phyloP scores from a whole-genome alignment of 2,113 vertebrate species.

The Anguilla rostrata region DNA sequence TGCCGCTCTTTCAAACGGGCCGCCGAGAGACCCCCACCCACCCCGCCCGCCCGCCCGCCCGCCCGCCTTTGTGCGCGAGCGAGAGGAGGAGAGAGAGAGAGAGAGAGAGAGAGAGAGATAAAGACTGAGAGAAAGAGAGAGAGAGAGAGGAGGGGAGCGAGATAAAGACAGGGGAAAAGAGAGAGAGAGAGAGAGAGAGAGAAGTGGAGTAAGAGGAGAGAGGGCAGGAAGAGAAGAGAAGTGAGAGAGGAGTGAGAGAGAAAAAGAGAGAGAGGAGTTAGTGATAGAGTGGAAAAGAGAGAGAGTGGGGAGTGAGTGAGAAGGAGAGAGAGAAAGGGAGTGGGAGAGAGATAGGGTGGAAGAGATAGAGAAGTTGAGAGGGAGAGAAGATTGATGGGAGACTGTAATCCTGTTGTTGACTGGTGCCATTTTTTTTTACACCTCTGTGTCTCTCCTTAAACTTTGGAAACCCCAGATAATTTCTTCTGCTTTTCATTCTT shows the following conservation, averaged over 20 bases:
- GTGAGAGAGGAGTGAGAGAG: slow-evolving; percentile 31
- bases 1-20: slow-evolving; percentile 57
- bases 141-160: slow-evolving; percentile 22
- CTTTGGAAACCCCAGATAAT: slow-evolving; percentile 52
- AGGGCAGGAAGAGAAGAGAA: neutral
- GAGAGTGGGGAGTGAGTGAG: slow-evolving; percentile 20
- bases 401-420: slow-evolving; percentile 56
- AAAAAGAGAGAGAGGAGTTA: neutral
- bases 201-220: slow-evolving; percentile 7
- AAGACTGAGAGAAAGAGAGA: neutral
- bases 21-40: slow-evolving; percentile 39
- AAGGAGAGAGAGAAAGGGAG: slow-evolving; percentile 21
- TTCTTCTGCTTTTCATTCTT: slow-evolving; percentile 54
- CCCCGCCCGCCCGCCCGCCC: no score
- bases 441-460: slow-evolving; percentile 55
- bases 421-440: slow-evolving; percentile 62
- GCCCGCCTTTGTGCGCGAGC: slow-evolving; percentile 53
- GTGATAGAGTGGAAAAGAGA: neutral
- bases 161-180: slow-evolving; percentile 23
- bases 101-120: slow-evolving; percentile 22
- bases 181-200: neutral
- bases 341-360: slow-evolving; percentile 26
- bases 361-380: slow-evolving; percentile 19
- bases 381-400: slow-evolving; percentile 19
- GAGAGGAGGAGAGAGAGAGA: neutral